Base-by-base conservation (phyloP, 2,797 vertebrate genomes). In the Epinephelus malabaricus region DNA sequence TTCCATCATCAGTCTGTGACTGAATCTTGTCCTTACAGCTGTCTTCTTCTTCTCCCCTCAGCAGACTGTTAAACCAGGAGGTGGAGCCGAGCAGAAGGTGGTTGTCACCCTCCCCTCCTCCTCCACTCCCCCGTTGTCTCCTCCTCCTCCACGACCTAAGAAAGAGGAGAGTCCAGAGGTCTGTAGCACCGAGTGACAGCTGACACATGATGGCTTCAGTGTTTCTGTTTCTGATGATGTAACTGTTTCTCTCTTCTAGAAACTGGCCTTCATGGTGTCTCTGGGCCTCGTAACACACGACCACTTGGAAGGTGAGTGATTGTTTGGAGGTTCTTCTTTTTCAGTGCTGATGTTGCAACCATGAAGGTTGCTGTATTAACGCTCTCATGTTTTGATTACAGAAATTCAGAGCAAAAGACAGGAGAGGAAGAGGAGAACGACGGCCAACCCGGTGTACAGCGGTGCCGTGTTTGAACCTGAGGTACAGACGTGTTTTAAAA, bases 231-330 rank as follows among this genome's bases (percentile, higher is more conserved):
- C 40, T 12, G 40, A 43, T 10, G 9, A 43, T 12, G 13, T 15
- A 15, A 46, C 45, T 15, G 45, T 46, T 12, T 43, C 11, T 43
- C 17, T 49, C 47, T 70, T 89, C 34, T 87, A 99, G 98, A 99
- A 99, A 99, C 96, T 99, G 94, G 98, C 98, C 93, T 99, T 99
- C 93, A 99, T 99, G 98, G 98, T 99, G 87, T 98, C 98, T 81
- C 91, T 99, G 76, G 98, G 98, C 71, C 94, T 99, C 62, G 98
- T 99, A 64, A 99, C 98, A 91, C 97, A 99, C 21, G 98, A 99
- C 93, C 98, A 99, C 91, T 91, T 99, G 90, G 98, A 99, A 97
- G 98, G 98, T 99, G 95, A 94, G 95, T 21, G 13, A 21, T 6
- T 30, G 27, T 30, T 30, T 30, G 27, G 27, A 30, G 5, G n/a